A percentile compares a stretch with the other conserved stretches of the same genome.
Evolutionary conservation across 2,113 vertebrate species (phyloP).

Genomic region (Artemisiospiza belli): DNA sequence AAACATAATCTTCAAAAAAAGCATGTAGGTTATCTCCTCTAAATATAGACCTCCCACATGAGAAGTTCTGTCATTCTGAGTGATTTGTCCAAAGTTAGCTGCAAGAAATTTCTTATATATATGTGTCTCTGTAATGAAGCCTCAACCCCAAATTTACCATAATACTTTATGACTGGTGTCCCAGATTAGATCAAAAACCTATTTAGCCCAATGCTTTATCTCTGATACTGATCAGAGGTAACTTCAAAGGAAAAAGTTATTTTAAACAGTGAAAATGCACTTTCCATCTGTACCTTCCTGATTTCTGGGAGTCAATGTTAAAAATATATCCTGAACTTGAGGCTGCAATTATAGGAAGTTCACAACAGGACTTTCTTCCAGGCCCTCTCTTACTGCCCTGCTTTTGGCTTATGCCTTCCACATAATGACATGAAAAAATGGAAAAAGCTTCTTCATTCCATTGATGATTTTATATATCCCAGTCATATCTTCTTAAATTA

Average conservation of each 20-base stretch:
- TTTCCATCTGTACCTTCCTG: neutral
- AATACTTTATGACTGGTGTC: neutral
- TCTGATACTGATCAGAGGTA: accelerated
- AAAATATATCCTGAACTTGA: neutral
- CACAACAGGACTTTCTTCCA: neutral
- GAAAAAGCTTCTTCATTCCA: neutral
- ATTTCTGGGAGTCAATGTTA: neutral
- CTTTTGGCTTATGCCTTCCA: neutral
- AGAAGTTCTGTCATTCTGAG: neutral
- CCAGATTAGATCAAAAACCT: neutral
- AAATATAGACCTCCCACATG: neutral
- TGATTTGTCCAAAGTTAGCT: neutral
- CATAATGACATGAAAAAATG: neutral
- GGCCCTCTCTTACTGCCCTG: accelerated
- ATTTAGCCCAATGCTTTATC: neutral
- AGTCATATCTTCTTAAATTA: neutral
- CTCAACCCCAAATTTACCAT: neutral
- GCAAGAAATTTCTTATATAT: neutral
- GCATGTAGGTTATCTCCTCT: neutral
- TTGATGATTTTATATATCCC: neutral
- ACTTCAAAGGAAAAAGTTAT: neutral
- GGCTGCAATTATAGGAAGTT: neutral
- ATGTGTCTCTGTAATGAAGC: neutral
- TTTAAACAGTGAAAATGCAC: neutral
- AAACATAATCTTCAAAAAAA: neutral